These are phyloP conservation scores for Erebia epiphron DNA, from an alignment of 2,888 invertebrate species.

Conservation along the genomic window DNA sequence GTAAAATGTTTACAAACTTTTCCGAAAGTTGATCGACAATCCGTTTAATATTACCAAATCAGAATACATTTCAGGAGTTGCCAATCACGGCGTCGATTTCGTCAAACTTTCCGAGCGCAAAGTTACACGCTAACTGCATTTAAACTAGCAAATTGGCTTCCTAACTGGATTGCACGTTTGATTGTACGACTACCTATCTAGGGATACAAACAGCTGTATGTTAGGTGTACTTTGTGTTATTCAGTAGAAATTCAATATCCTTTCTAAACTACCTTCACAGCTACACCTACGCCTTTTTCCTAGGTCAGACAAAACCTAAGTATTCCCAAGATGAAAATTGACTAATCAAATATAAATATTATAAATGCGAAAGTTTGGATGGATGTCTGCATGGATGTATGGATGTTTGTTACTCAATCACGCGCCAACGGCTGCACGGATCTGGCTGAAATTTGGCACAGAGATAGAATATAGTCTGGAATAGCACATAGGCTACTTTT, in stretches of 20 bases:
- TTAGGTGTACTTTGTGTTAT: neutral
- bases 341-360: no score
- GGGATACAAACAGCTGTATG: constrained; percentile 8
- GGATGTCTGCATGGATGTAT: no score
- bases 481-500: no score
- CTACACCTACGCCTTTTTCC: no score
- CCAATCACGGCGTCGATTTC: constrained; percentile 23
- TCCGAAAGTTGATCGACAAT: constrained; percentile 1
- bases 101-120: constrained; percentile 22
- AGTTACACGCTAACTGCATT: constrained; percentile 22
- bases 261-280: neutral
- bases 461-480: no score
- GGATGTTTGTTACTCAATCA: no score
- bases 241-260: neutral
- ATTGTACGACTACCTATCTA: constrained; percentile 10
- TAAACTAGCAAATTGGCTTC: constrained; percentile 26
- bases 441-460: no score
- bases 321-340: no score
- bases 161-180: constrained; percentile 24
- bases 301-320: no score
- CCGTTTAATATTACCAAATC: constrained; percentile 13
- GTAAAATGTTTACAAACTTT: neutral
- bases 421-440: no score
- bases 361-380: no score
- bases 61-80: constrained; percentile 5